Evolutionary conservation across 2,797 vertebrate genomes (phyloP).

Genomic region (Amniataba percoides): DNA sequence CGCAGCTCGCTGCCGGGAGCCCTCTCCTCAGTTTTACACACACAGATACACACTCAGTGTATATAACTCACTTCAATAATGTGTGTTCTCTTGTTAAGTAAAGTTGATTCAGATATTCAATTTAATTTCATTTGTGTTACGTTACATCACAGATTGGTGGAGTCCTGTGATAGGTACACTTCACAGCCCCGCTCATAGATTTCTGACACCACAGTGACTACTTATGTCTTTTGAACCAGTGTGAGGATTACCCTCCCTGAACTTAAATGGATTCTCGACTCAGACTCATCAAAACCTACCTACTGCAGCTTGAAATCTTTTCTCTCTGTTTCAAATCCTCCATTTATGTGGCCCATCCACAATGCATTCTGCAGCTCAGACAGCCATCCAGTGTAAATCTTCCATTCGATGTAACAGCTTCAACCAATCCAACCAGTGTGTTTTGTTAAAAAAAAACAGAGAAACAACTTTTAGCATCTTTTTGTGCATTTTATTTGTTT

Average conservation of each 20-base stretch:
- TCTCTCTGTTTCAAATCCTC: conserved; percentile 8
- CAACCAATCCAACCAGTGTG: not conserved
- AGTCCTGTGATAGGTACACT: conserved; percentile 2
- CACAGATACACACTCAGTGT: not conserved
- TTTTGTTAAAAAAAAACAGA: not conserved
- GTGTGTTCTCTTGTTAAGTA: too few relatives aligned
- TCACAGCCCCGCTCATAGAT: conserved; percentile 12
- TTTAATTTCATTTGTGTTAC: conserved; percentile 28
- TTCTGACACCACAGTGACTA: conserved; percentile 27
- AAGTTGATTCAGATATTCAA: conserved; percentile 25
- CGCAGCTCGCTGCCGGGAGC: conserved; percentile 49
- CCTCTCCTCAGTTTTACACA: conserved; percentile 10
- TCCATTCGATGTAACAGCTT: not conserved
- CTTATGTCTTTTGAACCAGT: conserved; percentile 1
- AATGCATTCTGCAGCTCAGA: conserved; percentile 20
- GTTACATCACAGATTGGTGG: conserved; percentile 23
- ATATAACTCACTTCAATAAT: conserved; percentile 1
- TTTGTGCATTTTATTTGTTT: conserved; percentile 15
- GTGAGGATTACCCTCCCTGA: not conserved
- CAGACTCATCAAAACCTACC: not conserved
- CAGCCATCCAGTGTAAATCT: conserved; percentile 13
- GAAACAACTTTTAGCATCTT: not conserved
- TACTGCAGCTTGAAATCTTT: not conserved
- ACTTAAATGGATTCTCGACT: conserved; percentile 10
- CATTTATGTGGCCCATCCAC: not conserved